phyloP scores from a whole-genome alignment of 2,888 invertebrate genomes.

The Coenonympha glycerion region DNA sequence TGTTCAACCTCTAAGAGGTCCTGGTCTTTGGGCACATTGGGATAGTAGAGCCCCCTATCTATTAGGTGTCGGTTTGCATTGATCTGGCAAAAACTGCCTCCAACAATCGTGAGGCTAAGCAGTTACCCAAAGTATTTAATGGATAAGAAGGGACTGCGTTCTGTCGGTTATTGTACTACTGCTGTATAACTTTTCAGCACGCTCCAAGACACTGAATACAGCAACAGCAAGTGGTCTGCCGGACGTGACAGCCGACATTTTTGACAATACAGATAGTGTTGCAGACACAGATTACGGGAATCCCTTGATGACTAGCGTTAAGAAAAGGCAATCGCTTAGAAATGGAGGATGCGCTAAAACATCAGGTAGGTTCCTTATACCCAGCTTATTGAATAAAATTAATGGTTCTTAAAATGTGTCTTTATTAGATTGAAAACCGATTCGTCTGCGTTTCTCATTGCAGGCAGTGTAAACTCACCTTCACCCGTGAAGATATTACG shows the following conservation, averaged over 20 bases:
- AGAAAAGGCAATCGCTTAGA: slow-evolving; percentile 39
- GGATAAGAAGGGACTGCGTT: too few relatives aligned
- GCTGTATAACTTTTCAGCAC: slow-evolving; percentile 32
- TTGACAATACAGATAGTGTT: too few relatives aligned
- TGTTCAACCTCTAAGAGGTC: too few relatives aligned
- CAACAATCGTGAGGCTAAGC: too few relatives aligned
- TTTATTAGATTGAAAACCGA: too few relatives aligned
- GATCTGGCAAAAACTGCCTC: too few relatives aligned
- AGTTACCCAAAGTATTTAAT: too few relatives aligned
- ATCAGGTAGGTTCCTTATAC: slow-evolving; percentile 2
- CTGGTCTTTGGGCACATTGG: too few relatives aligned
- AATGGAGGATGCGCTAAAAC: slow-evolving; percentile 29
- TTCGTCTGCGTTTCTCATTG: too few relatives aligned
- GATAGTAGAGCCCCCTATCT: too few relatives aligned
- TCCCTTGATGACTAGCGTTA: slow-evolving; percentile 44
- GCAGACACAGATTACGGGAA: slow-evolving; percentile 44
- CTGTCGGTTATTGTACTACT: neutral
- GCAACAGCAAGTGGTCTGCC: slow-evolving; percentile 1
- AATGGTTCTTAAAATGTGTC: neutral
- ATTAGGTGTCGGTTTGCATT: too few relatives aligned
- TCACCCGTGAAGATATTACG: slow-evolving; percentile 16
- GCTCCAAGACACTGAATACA: slow-evolving; percentile 37
- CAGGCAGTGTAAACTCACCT: slow-evolving; percentile 12
- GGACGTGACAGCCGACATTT: neutral
- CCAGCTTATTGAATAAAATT: neutral